Percentiles rank a stretch among this genome's conserved stretches.
These are phyloP conservation scores for Thamnophis sirtalis DNA, from an alignment of 2,113 vertebrate genomes.

Conservation along the genomic window DNA sequence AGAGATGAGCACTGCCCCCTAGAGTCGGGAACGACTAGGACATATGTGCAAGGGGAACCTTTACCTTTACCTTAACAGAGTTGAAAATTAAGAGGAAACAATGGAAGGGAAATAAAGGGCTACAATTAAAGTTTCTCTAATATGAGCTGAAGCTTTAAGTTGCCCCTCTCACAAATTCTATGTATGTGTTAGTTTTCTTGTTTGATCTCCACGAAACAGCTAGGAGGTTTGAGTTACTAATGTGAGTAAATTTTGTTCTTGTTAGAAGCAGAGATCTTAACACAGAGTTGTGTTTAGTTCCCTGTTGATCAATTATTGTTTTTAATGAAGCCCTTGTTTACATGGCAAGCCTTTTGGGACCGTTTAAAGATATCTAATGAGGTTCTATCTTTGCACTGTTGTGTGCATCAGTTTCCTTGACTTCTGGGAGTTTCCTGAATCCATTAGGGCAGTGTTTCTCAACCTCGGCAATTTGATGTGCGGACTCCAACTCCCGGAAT, in stretches of 20 bases:
- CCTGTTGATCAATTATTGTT: background rate
- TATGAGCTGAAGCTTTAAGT: background rate
- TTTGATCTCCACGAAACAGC: background rate
- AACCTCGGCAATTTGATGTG: background rate
- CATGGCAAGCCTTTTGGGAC: background rate
- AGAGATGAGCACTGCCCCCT: too few relatives aligned
- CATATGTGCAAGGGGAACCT: too few relatives aligned
- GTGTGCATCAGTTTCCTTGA: background rate
- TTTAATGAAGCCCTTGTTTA: background rate
- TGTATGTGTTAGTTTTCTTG: background rate
- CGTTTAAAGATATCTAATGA: slow-evolving; percentile 11
- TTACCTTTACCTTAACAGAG: background rate
- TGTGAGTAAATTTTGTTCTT: background rate
- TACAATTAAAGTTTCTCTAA: background rate
- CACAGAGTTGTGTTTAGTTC: background rate
- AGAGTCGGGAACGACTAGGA: too few relatives aligned
- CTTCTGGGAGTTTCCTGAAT: background rate
- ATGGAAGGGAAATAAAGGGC: background rate
- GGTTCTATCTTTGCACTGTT: background rate
- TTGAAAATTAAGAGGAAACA: background rate
- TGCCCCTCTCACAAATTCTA: background rate
- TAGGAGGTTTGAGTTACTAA: background rate
- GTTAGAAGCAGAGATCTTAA: background rate
- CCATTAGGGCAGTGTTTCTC: background rate
- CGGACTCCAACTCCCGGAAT: background rate